Evolutionary conservation across 2,888 invertebrate genomes (phyloP), one percentile per base, ranked within the genome.

Genomic region (Urechis unicinctus): DNA sequence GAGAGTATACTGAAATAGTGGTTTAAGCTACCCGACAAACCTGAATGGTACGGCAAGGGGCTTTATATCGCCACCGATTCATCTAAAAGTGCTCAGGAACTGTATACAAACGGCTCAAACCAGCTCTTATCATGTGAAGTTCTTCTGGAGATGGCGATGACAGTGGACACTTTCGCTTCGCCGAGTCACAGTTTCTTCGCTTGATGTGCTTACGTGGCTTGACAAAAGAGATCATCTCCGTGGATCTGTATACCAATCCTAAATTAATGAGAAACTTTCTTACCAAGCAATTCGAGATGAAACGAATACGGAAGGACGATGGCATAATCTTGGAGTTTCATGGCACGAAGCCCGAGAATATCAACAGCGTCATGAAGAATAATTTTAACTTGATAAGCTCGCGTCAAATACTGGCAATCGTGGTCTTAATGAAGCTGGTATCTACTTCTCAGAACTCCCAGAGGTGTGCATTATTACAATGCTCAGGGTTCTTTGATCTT

Each of bases 11-110:
- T 53, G 2, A 42, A 48, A 22, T n/a, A 41, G 22, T 58, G 61
- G 3, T 61, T 61, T 28, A 36, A 22, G 29, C 22, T 61, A 13
- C 59, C 61, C n/a, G n/a, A n/a, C 17, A 31, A 22, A 26, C 1
- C 53, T 0, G 4, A 31, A 3, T 52, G 52, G 57, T 57, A 28
- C 26, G 59, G 61, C 1, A 25, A 3, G n/a, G 61, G 58, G 4
- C 25, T 61, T n/a, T 61, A 61, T 46, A 59, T 61, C 55, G 59
- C 61, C 13, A 56, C 53, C 2, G 61, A 61, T 52, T 56, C 61
- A 24, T 61, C 61, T 6, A 59, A 58, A 43, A 61, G 61, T 53
- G 61, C 60, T 2, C 55, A 56, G 29, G 48, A 53, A 17, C 30
- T 50, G 45, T 61, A 61, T 46, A 59, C 61, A 24, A 56, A 59